These are phyloP conservation scores for Acromyrmex charruanus DNA, from an alignment of 1,140 invertebrate species.

Conservation along the genomic window DNA sequence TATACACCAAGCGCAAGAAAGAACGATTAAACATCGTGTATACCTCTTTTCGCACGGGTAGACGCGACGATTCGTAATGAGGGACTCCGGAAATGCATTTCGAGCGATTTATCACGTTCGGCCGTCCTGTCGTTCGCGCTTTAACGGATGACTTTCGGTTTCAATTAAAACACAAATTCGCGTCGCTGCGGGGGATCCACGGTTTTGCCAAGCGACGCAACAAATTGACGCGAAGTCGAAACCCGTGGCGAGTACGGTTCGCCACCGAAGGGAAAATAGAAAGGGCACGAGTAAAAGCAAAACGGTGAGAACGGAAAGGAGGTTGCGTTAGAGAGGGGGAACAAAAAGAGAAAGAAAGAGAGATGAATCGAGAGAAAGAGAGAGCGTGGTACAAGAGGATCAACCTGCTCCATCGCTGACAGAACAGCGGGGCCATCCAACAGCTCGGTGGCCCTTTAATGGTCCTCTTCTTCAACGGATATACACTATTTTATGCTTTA, in stretches of 20 bases:
- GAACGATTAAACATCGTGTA: neutral
- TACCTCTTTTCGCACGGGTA: slow-evolving; percentile 7
- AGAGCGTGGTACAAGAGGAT: slow-evolving; percentile 38
- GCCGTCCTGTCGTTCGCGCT: slow-evolving; percentile 47
- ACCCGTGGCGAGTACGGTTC: slow-evolving; percentile 28
- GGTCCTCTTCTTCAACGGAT: slow-evolving; percentile 69
- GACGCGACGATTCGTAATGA: slow-evolving; percentile 40
- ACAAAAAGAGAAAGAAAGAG: slow-evolving; percentile 22
- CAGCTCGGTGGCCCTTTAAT: slow-evolving; percentile 73
- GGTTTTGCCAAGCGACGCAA: slow-evolving; percentile 44
- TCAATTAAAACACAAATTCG: slow-evolving; percentile 64
- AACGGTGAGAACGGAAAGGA: slow-evolving; percentile 33
- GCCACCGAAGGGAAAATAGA: slow-evolving; percentile 42
- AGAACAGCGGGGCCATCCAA: slow-evolving; percentile 63
- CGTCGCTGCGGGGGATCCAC: slow-evolving; percentile 58
- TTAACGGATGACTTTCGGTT: slow-evolving; percentile 64
- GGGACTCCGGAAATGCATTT: slow-evolving; percentile 37
- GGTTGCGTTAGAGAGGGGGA: neutral
- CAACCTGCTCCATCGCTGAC: slow-evolving; percentile 66
- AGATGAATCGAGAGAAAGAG: slow-evolving; percentile 4
- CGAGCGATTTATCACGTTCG: slow-evolving; percentile 49
- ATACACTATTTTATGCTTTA: slow-evolving; percentile 72
- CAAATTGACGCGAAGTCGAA: slow-evolving; percentile 57
- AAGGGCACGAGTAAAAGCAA: slow-evolving; percentile 28
- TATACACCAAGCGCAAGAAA: neutral